Conservation (phyloP, 1,140 invertebrate genomes). For the Pseudomyrmex concolor region DNA sequence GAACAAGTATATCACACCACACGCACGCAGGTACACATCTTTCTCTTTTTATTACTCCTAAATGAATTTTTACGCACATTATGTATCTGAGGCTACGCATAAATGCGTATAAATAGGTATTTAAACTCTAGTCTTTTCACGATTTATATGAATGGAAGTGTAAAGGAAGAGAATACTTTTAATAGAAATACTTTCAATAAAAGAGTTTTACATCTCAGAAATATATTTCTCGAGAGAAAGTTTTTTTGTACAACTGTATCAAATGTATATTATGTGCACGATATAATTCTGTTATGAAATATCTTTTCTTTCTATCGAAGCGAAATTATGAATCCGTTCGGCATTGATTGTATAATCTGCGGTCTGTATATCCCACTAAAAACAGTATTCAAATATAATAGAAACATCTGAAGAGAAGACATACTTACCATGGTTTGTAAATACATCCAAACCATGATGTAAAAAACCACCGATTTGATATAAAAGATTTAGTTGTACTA, state of each 20-base stretch:
- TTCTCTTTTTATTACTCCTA: conserved; percentile 39
- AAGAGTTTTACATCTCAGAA: neutral
- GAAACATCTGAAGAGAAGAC: neutral
- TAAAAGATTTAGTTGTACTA: conserved; percentile 79
- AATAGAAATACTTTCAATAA: too few relatives aligned
- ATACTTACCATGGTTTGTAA: conserved; percentile 67
- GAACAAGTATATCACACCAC: conserved; percentile 72
- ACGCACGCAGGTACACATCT: conserved; percentile 70
- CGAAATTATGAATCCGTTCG: neutral
- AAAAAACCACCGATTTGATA: conserved; percentile 66
- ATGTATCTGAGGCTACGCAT: neutral
- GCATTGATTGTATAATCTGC: conserved; percentile 7
- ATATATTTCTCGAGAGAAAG: conserved; percentile 7
- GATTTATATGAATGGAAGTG: too few relatives aligned
- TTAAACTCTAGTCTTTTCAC: too few relatives aligned
- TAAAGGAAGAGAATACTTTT: too few relatives aligned
- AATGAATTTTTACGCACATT: conserved; percentile 32
- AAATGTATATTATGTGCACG: neutral
- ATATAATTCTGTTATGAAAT: conserved; percentile 1
- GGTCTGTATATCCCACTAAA: neutral
- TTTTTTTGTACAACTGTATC: neutral
- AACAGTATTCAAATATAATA: conserved; percentile 9
- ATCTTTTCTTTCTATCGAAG: neutral
- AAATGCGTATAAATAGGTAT: too few relatives aligned
- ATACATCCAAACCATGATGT: too few relatives aligned